Conservation (phyloP, 2,797 vertebrate genomes). For the Cottoperca gobio region DNA sequence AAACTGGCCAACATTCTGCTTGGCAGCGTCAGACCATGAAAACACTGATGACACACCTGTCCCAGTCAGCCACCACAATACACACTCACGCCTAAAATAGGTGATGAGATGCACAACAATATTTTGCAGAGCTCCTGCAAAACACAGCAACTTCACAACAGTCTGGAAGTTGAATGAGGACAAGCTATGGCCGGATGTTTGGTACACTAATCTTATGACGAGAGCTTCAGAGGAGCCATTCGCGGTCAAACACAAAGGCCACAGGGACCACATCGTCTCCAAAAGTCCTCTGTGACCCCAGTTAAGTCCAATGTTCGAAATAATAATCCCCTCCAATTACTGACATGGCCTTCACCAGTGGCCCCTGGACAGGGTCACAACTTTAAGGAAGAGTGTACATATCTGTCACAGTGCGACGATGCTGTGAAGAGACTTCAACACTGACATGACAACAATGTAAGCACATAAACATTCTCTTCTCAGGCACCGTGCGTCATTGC, state of each 20-base stretch:
- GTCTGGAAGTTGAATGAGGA: neutral
- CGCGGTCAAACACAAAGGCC: constrained; percentile 48
- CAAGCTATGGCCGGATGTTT: constrained; percentile 22
- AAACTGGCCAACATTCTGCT: constrained; percentile 49
- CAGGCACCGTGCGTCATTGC: constrained; percentile 42
- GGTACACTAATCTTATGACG: constrained; percentile 40
- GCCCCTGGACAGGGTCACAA: constrained; percentile 52
- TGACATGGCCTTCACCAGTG: constrained; percentile 60
- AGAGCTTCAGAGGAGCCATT: constrained; percentile 37
- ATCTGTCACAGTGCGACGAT: constrained; percentile 37
- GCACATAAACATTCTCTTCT: constrained; percentile 30
- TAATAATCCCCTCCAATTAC: constrained; percentile 78
- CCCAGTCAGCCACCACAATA: constrained; percentile 20
- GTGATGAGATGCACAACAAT: constrained; percentile 14
- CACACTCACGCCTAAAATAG: constrained; percentile 38
- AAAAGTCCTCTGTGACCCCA: constrained; percentile 64
- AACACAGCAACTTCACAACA: constrained; percentile 19
- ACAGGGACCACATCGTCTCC: constrained; percentile 59
- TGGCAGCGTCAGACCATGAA: constrained; percentile 38
- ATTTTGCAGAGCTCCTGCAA: neutral
- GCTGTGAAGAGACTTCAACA: constrained; percentile 36
- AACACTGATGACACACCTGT: constrained; percentile 67
- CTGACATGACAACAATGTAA: constrained; percentile 7
- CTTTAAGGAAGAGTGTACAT: constrained; percentile 47
- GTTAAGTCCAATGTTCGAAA: constrained; percentile 46